These are phyloP conservation scores for Neodontobutis hainanensis DNA, from an alignment of 2,113 vertebrate genomes.

Conservation along the genomic window DNA sequence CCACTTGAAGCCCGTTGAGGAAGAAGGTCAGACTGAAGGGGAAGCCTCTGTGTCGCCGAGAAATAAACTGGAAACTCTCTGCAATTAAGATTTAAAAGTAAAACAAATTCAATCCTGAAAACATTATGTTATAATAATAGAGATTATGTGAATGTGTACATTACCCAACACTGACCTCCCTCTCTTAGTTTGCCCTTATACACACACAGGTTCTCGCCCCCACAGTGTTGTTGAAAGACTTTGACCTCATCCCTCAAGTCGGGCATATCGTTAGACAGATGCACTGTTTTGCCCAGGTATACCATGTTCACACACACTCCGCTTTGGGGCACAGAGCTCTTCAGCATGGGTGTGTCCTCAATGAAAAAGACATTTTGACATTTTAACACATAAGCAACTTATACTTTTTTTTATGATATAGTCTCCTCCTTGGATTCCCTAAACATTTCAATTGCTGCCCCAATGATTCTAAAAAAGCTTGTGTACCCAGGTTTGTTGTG, in stretches of 20 bases:
- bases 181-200: conserved; percentile 85
- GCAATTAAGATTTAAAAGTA: not conserved
- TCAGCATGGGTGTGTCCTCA: conserved; percentile 80
- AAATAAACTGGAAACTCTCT: conserved; percentile 91
- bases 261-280: conserved; percentile 74
- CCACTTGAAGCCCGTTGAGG: conserved; percentile 89
- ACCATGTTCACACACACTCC: conserved; percentile 85
- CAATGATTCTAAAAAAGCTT: conserved; percentile 7
- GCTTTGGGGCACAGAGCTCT: conserved; percentile 77
- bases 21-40: conserved; percentile 97
- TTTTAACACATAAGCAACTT: too few relatives aligned
- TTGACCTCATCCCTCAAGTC: conserved; percentile 86
- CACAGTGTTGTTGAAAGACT: conserved; percentile 94
- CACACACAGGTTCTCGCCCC: conserved; percentile 94
- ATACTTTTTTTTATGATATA: too few relatives aligned
- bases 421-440: too few relatives aligned
- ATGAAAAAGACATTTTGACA: conserved; percentile 2
- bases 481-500: not conserved
- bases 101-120: not conserved
- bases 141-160: not conserved
- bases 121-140: not conserved
- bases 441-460: not conserved
- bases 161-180: conserved; percentile 81
- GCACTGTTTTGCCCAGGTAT: conserved; percentile 87
- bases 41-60: conserved; percentile 88